phyloP scores from a whole-genome alignment of 2,797 vertebrate species.

The Micropoecilia bifurca region DNA sequence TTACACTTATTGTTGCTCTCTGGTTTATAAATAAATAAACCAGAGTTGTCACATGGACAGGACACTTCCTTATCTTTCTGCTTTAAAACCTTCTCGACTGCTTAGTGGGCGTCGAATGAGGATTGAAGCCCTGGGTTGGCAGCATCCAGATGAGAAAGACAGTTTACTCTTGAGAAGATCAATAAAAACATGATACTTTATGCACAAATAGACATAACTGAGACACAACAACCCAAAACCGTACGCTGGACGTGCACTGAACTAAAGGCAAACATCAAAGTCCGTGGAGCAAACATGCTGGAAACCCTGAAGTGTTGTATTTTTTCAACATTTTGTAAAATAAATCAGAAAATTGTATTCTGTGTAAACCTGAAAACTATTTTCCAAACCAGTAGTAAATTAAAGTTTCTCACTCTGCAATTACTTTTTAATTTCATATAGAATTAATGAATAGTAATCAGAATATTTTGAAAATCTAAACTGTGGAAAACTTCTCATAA shows the following conservation, averaged over 20 bases:
- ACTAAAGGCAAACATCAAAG: not conserved
- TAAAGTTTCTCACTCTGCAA: too few relatives aligned
- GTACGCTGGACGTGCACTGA: not conserved
- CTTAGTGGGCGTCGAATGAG: not conserved
- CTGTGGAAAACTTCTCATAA: not conserved
- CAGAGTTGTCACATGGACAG: not conserved
- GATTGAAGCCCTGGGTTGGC: not conserved
- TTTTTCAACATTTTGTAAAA: not conserved
- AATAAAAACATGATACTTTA: not conserved
- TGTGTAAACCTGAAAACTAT: not conserved
- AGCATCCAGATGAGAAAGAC: not conserved
- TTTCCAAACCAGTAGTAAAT: too few relatives aligned
- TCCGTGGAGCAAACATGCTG: not conserved
- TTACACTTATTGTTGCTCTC: not conserved
- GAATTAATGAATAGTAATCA: too few relatives aligned
- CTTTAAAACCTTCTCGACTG: constrained; percentile 1
- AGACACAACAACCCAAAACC: not conserved
- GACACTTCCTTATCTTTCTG: not conserved
- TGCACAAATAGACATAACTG: not conserved
- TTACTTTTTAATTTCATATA: too few relatives aligned
- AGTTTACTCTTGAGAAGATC: not conserved
- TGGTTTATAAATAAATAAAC: not conserved
- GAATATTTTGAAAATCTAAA: too few relatives aligned
- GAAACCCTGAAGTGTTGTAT: not conserved
- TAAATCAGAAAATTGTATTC: not conserved